Evolutionary conservation across 2,888 invertebrate genomes (phyloP).

Genomic region (Oscheius sp.): DNA sequence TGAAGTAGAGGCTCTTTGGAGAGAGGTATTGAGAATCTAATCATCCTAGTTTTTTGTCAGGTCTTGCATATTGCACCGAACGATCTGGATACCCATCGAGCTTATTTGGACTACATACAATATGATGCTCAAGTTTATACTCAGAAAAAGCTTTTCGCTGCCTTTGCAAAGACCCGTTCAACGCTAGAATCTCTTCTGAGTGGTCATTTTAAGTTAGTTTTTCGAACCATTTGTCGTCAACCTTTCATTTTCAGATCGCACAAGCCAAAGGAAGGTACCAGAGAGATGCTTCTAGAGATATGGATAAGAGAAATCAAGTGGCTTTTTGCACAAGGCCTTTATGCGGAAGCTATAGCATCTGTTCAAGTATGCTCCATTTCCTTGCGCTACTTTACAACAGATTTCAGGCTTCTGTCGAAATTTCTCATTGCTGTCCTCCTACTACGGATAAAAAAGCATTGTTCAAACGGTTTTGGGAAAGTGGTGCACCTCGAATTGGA

Average conservation of each 20-base stretch:
- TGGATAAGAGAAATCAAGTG: slow-evolving; percentile 29
- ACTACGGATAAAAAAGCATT: not conserved
- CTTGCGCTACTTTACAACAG: not conserved
- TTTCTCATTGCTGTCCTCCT: not conserved
- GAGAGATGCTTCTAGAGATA: slow-evolving; percentile 15
- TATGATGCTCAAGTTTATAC: slow-evolving; percentile 12
- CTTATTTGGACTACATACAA: slow-evolving; percentile 31
- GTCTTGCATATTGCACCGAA: slow-evolving; percentile 1
- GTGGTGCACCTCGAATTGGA: slow-evolving; percentile 25
- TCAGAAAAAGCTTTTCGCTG: not conserved
- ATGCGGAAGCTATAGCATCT: slow-evolving; percentile 30
- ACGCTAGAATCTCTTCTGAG: not conserved
- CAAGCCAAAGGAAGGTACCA: slow-evolving; percentile 7
- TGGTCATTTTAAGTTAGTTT: slow-evolving; percentile 8
- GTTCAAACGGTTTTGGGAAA: slow-evolving; percentile 26
- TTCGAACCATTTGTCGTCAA: not conserved
- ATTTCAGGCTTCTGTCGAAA: slow-evolving; percentile 30
- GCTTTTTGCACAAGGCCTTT: slow-evolving; percentile 6
- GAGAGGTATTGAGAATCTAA: not conserved
- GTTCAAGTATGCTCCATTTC: slow-evolving; percentile 20
- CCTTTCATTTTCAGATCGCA: slow-evolving; percentile 17
- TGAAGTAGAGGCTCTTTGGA: slow-evolving; percentile 13
- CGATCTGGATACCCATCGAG: not conserved
- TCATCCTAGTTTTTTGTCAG: not conserved
- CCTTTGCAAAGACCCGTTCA: slow-evolving; percentile 3